Evolutionary conservation across 53 echinoderm and acorn worm genomes (phyloP).

Genomic region (Holothuria leucospilota): DNA sequence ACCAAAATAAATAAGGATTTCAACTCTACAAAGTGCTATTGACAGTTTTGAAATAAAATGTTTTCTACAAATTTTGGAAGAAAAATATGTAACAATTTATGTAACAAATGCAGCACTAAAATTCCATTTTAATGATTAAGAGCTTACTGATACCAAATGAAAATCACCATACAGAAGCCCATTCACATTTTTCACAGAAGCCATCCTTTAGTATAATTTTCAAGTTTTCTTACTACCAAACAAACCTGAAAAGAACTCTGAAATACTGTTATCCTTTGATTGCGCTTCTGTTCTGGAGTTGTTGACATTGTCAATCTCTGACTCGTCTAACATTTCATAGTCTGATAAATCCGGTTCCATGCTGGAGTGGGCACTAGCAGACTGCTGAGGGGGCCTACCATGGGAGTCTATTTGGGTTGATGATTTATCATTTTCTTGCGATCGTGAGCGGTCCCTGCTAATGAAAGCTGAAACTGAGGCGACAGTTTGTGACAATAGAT

Average conservation of each 20-base stretch:
- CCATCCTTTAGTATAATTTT: not conserved
- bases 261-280: constrained; percentile 22
- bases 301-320: constrained; percentile 71
- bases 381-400: not conserved
- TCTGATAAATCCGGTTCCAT: constrained; percentile 80
- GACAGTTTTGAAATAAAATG: too few species aligned
- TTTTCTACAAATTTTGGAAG: too few species aligned
- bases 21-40: too few species aligned
- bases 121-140: too few species aligned
- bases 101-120: too few species aligned
- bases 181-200: too few species aligned
- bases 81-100: too few species aligned
- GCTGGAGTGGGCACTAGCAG: constrained; percentile 34
- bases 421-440: constrained; percentile 3
- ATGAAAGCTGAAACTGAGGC: constrained; percentile 58
- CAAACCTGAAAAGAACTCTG: constrained; percentile 22
- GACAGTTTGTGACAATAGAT: constrained; percentile 81
- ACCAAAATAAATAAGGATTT: too few species aligned
- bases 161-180: too few species aligned
- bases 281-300: constrained; percentile 52
- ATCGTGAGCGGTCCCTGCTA: constrained; percentile 7
- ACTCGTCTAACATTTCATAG: constrained; percentile 89
- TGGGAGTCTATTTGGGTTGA: too few species aligned
- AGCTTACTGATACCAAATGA: too few species aligned
- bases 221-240: constrained; percentile 27